A percentile compares a stretch with the other conserved stretches of the same genome.
phyloP scores from a whole-genome alignment of 1,140 invertebrate species.

The Eciton burchellii region DNA sequence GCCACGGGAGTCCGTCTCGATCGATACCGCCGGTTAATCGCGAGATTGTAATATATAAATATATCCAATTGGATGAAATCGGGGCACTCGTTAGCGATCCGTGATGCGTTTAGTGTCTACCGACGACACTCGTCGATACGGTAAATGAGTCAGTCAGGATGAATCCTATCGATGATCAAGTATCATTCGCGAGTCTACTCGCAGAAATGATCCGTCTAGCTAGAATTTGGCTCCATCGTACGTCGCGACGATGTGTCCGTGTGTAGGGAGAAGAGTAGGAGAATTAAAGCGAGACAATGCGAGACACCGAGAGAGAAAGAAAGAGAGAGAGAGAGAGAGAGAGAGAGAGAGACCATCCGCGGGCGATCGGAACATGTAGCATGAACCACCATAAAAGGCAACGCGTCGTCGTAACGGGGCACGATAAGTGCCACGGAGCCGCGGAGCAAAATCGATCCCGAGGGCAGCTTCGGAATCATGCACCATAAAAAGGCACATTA shows the following conservation, averaged over 20 bases:
- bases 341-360: conserved; percentile 35
- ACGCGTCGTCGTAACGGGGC: conserved; percentile 78
- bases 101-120: conserved; percentile 1
- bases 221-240: not conserved
- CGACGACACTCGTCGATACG: not conserved
- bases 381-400: conserved; percentile 78
- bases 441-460: conserved; percentile 83
- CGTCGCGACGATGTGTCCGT: not conserved
- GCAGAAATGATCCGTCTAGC: not conserved
- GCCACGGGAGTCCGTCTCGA: conserved; percentile 5
- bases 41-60: conserved; percentile 53
- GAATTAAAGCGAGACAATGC: not conserved
- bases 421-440: conserved; percentile 79
- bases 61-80: conserved; percentile 18
- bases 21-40: conserved; percentile 31
- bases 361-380: conserved; percentile 70
- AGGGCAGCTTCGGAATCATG: conserved; percentile 80
- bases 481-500: conserved; percentile 84
- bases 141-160: not conserved
- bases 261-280: not conserved
- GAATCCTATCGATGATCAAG: not conserved
- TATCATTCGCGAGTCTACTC: not conserved
- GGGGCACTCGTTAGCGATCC: conserved; percentile 9
- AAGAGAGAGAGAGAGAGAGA: conserved; percentile 38
- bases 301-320: conserved; percentile 46